Evolutionary conservation across 2,888 invertebrate species (phyloP).

Genomic region (Laspeyria flexula): DNA sequence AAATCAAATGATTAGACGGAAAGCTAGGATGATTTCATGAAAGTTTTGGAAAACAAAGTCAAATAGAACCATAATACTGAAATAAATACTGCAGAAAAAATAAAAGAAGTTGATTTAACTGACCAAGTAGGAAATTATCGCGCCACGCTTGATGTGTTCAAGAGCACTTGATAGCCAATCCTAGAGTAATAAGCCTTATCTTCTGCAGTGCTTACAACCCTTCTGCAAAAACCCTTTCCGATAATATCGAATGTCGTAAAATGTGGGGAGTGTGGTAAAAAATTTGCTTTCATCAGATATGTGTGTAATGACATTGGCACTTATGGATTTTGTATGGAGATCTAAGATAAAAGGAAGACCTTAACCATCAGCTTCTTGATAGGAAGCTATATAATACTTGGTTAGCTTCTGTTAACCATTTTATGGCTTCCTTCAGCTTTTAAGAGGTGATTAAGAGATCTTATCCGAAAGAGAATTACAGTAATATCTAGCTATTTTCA

Average conservation of each 20-base stretch:
- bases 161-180: neutral
- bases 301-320: slow-evolving; percentile 29
- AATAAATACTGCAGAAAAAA: no score
- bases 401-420: neutral
- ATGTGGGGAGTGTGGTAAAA: slow-evolving; percentile 22
- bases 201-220: slow-evolving; percentile 17
- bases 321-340: slow-evolving; percentile 21
- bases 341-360: slow-evolving; percentile 3
- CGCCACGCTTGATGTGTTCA: no score
- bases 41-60: no score
- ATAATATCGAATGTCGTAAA: slow-evolving; percentile 34
- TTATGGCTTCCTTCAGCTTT: neutral
- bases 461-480: neutral
- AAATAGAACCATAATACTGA: no score
- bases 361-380: neutral
- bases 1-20: no score
- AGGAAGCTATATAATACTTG: neutral
- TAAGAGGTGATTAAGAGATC: neutral
- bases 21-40: no score
- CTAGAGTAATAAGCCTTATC: slow-evolving; percentile 18
- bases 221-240: slow-evolving; percentile 8
- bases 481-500: neutral
- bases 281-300: slow-evolving; percentile 29
- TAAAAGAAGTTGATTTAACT: no score
- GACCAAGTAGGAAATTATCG: no score